These are phyloP conservation scores for Callitettix versicolor DNA, from an alignment of 1,140 invertebrate genomes.

Conservation along the genomic window DNA sequence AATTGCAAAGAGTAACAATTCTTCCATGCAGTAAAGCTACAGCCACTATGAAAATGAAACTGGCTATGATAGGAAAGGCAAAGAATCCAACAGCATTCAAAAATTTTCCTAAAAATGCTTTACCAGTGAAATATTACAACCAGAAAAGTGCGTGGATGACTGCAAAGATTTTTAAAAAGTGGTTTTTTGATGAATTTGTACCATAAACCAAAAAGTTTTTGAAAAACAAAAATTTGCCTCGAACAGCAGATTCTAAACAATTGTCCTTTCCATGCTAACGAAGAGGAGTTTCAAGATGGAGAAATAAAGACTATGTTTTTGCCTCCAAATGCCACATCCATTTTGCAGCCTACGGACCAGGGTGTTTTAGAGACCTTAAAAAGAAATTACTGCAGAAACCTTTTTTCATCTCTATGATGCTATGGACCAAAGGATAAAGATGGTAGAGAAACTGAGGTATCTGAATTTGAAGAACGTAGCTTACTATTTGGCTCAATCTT, in stretches of 20 bases:
- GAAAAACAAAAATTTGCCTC: slow-evolving; percentile 24
- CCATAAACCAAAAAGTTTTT: slow-evolving; percentile 23
- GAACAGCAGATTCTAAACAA: slow-evolving; percentile 12
- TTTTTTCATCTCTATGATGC: slow-evolving; percentile 4
- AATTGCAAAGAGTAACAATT: slow-evolving; percentile 21
- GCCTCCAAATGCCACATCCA: slow-evolving; percentile 16
- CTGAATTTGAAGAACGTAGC: slow-evolving; percentile 5
- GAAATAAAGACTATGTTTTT: slow-evolving; percentile 19
- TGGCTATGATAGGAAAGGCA: slow-evolving; percentile 26
- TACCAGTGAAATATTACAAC: slow-evolving; percentile 28
- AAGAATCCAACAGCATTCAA: slow-evolving; percentile 28
- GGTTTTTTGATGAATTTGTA: slow-evolving; percentile 25
- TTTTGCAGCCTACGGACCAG: slow-evolving; percentile 16
- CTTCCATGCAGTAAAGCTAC: slow-evolving; percentile 24
- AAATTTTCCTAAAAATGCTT: slow-evolving; percentile 18
- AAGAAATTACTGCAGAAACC: background rate
- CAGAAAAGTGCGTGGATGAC: slow-evolving; percentile 33
- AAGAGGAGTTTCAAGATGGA: too few species aligned
- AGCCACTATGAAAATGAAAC: slow-evolving; percentile 26
- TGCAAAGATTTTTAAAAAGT: slow-evolving; percentile 27
- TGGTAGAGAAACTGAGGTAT: slow-evolving; percentile 1
- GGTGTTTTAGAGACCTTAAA: background rate
- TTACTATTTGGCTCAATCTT: slow-evolving; percentile 1
- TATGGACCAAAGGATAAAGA: slow-evolving; percentile 2
- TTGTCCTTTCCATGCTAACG: too few species aligned